Evolutionary conservation across 1,140 invertebrate genomes (phyloP), one percentile per base, ranked within the genome.

Genomic region (Drosophila murphyi): DNA sequence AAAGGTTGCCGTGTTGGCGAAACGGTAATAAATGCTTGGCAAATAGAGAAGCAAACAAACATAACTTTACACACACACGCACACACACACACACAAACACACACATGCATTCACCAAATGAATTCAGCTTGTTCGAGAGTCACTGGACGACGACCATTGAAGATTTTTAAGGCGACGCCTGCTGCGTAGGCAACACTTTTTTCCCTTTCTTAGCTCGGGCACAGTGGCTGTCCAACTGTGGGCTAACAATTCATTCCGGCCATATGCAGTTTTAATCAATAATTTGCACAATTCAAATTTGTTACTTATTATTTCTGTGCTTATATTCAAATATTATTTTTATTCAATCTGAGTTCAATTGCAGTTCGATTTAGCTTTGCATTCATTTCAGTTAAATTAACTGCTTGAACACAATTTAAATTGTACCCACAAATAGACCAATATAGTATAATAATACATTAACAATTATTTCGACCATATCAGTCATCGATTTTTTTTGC

Each of bases 21-120:
- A 74, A 63, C 67, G 72, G 73, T 65, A 67, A 76, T 72, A 72
- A 76, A 76, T 72, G 59, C 73, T 72, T 60, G 50, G 61, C 52
- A 61, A 72, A 76, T 60, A 71, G 29, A 57, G 32, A 65, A 37
- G 52, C 43, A 75, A 78, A 73, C 62, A 81, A 76, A 55, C 48
- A 60, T 10, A 72, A 12, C 8, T 32, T 50, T 28, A 69, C 28
- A 72, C 29, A 76, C 8, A 71, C 12, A 70, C 10, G 41, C 4
- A 37, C 29, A 64, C 35, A 52, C 10, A 5, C 37, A 34, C 10
- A 45, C 7, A 69, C 12, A 35, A 10, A 39, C 45, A 28, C 31
- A 35, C 31, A 47, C 12, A 8, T 48, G 8, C 48, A 63, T 37
- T 32, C 50, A 35, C 20, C 37, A 41, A 45, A 41, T 48, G 43